These are phyloP conservation scores for Zelostemma sp. DNA, from an alignment of 1,140 invertebrate species.

Conservation along the genomic window DNA sequence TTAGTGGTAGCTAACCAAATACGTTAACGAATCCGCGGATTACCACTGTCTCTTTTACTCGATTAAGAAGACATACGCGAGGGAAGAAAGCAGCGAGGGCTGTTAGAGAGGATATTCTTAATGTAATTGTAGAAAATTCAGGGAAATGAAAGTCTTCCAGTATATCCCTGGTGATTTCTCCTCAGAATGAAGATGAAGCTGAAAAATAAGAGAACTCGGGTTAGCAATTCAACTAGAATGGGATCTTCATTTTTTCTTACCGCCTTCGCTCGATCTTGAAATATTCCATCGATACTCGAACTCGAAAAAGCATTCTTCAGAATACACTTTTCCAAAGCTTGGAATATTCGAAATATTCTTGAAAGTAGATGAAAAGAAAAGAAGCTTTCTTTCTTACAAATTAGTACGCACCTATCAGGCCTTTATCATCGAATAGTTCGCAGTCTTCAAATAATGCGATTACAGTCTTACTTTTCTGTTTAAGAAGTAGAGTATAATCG, in stretches of 20 bases:
- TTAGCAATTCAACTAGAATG: constrained; percentile 34
- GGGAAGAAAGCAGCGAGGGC: constrained; percentile 19
- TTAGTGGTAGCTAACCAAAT: constrained; percentile 27
- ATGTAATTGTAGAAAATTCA: constrained; percentile 44
- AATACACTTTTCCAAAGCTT: not conserved
- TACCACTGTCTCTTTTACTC: constrained; percentile 31
- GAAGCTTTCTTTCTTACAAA: constrained; percentile 26
- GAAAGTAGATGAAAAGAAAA: constrained; percentile 18
- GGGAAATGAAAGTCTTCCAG: constrained; percentile 38
- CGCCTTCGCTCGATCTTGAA: not conserved
- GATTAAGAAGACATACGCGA: constrained; percentile 41
- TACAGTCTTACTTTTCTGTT: constrained; percentile 31
- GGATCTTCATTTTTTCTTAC: constrained; percentile 8
- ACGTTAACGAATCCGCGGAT: constrained; percentile 34
- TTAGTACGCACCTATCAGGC: constrained; percentile 32
- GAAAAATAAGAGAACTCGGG: constrained; percentile 29
- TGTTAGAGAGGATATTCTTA: constrained; percentile 38
- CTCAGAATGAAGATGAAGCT: constrained; percentile 33
- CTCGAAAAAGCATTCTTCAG: not conserved
- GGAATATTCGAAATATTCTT: not conserved
- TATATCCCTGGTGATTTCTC: constrained; percentile 48
- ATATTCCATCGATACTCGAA: not conserved
- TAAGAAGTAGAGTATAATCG: constrained; percentile 36
- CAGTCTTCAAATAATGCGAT: constrained; percentile 40
- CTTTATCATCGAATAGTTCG: constrained; percentile 36